phyloP scores from a whole-genome alignment of 2,888 invertebrate genomes.

The Scotopteryx bipunctaria region DNA sequence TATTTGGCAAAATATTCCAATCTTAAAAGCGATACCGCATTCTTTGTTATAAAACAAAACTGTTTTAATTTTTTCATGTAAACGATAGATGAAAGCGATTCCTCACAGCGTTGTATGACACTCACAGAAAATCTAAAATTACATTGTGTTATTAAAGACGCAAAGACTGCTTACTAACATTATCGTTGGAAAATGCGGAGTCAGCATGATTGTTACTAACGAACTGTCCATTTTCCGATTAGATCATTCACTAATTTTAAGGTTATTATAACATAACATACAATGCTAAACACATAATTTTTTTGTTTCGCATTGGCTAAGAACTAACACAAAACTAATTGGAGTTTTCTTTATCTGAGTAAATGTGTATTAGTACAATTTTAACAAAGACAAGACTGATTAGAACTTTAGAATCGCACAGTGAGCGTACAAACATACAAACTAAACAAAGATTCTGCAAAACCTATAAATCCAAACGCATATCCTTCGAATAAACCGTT shows the following conservation, averaged over 20 bases:
- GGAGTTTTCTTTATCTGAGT: no score
- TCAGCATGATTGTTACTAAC: slow-evolving; percentile 33
- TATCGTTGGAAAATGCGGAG: slow-evolving; percentile 26
- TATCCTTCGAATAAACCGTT: slow-evolving; percentile 18
- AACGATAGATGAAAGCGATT: no score
- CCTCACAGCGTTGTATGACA: no score
- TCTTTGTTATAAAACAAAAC: not conserved
- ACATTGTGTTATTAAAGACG: not conserved
- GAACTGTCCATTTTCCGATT: slow-evolving; percentile 13
- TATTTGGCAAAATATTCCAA: not conserved
- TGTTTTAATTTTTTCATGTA: no score
- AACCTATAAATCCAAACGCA: slow-evolving; percentile 16
- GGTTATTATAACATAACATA: slow-evolving; percentile 29
- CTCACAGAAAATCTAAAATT: no score
- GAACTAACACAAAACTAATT: no score
- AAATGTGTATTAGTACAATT: no score
- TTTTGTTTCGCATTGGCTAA: no score
- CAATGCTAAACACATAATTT: no score
- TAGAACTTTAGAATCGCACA: not conserved
- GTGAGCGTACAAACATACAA: not conserved
- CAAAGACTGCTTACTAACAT: slow-evolving; percentile 21
- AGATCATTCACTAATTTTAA: slow-evolving; percentile 30
- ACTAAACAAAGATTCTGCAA: slow-evolving; percentile 5
- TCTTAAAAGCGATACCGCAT: not conserved
- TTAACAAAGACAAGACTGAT: not conserved